A percentile compares a stretch with the other conserved stretches of the same genome.
These are phyloP conservation scores for Steinernema khuongi DNA, from an alignment of 1,140 invertebrate species.

Conservation along the genomic window DNA sequence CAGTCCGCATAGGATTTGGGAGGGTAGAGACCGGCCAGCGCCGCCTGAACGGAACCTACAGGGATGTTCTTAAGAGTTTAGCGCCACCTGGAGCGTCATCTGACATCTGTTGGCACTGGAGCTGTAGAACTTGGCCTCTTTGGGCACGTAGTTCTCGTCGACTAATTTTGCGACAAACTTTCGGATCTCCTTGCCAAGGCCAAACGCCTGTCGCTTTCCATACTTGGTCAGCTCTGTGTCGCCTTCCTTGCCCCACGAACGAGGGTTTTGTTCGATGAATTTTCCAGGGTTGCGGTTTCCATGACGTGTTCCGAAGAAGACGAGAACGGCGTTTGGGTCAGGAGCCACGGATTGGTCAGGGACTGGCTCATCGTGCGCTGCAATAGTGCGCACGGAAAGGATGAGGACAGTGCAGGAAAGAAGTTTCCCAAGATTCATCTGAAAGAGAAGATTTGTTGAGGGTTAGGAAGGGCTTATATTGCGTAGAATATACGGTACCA, in stretches of 20 bases:
- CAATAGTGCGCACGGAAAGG: too few relatives aligned
- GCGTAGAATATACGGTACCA: too few relatives aligned
- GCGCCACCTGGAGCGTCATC: constrained; percentile 42
- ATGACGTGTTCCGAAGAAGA: constrained; percentile 22
- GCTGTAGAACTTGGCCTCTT: constrained; percentile 38
- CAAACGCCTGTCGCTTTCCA: constrained; percentile 41
- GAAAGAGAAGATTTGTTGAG: too few relatives aligned
- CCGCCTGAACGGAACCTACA: not conserved
- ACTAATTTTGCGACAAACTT: constrained; percentile 35
- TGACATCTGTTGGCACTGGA: constrained; percentile 39
- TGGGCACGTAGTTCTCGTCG: constrained; percentile 30
- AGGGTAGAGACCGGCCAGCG: not conserved
- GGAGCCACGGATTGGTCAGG: too few relatives aligned
- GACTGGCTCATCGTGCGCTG: too few relatives aligned
- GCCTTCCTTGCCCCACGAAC: constrained; percentile 39
- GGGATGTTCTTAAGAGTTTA: not conserved
- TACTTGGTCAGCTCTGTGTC: constrained; percentile 33
- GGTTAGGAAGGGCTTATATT: too few relatives aligned
- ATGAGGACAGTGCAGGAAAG: too few relatives aligned
- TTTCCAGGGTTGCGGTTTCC: constrained; percentile 41
- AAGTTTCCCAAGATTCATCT: too few relatives aligned
- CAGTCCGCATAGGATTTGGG: not conserved
- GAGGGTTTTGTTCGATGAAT: constrained; percentile 34
- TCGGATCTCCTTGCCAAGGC: constrained; percentile 34
- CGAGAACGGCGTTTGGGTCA: not conserved